Conservation (phyloP, 1,140 invertebrate species). For the Sogatella furcifera region DNA sequence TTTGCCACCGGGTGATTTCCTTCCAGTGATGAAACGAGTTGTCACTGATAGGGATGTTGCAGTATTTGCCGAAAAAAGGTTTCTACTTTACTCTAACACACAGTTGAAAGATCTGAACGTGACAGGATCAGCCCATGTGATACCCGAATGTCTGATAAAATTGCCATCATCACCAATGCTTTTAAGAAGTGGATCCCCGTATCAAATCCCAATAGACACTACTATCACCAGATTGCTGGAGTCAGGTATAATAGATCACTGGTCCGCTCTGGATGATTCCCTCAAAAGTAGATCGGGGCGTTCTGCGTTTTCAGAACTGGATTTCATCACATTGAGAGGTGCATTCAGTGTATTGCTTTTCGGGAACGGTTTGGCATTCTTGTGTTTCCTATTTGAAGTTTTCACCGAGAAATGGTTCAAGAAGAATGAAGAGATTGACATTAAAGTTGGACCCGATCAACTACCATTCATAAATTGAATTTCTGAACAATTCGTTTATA, state of each 20-base stretch:
- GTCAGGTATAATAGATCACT: constrained; percentile 13
- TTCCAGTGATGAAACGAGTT: constrained; percentile 16
- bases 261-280: not conserved
- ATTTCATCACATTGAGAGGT: not conserved
- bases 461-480: too few relatives aligned
- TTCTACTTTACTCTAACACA: constrained; percentile 17
- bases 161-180: constrained; percentile 21
- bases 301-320: not conserved
- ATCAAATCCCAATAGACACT: constrained; percentile 15
- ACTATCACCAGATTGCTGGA: constrained; percentile 20
- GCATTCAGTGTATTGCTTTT: not conserved
- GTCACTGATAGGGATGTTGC: constrained; percentile 17
- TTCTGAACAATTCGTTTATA: too few relatives aligned
- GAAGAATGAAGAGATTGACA: too few relatives aligned
- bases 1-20: constrained; percentile 19
- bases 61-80: constrained; percentile 20
- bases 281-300: not conserved
- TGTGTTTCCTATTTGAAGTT: not conserved
- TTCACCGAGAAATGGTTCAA: not conserved
- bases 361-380: not conserved
- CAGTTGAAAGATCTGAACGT: constrained; percentile 10
- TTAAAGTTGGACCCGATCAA: too few relatives aligned
- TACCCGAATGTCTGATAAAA: constrained; percentile 19
- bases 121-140: constrained; percentile 13
- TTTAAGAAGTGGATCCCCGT: constrained; percentile 20